These are phyloP conservation scores for Myotis yumanensis DNA, from an alignment of 2,113 vertebrate genomes.

Conservation along the genomic window DNA sequence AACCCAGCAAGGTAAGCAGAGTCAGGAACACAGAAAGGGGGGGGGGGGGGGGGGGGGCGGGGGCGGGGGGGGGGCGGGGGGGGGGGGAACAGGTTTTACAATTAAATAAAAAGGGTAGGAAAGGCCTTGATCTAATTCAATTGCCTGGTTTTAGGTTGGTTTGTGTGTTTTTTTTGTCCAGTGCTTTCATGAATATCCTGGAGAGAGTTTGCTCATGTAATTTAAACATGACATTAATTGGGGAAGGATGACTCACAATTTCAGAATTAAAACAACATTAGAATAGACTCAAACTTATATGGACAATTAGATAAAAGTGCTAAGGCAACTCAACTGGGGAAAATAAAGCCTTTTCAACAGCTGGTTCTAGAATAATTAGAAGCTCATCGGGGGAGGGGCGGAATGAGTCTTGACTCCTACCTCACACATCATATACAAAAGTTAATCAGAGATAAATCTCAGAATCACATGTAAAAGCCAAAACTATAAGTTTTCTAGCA, in stretches of 20 bases:
- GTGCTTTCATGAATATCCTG: not conserved
- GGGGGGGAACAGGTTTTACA: not conserved
- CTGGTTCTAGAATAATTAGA: not conserved
- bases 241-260: not conserved
- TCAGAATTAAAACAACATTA: constrained; percentile 11
- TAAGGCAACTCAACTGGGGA: not conserved
- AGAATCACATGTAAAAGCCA: not conserved
- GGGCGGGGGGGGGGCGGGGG: no score
- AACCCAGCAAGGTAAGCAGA: not conserved
- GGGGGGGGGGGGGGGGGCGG: no score
- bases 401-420: not conserved
- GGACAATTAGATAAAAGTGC: not conserved
- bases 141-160: not conserved
- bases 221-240: constrained; percentile 22
- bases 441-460: not conserved
- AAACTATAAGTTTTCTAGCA: not conserved
- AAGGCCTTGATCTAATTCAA: not conserved
- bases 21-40: not conserved
- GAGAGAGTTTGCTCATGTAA: not conserved
- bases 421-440: not conserved
- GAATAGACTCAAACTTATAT: not conserved
- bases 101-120: not conserved
- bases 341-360: constrained; percentile 6
- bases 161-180: not conserved
- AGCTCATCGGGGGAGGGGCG: not conserved